Conservation (phyloP, 2,888 invertebrate genomes). For the Strigamia maritima region DNA sequence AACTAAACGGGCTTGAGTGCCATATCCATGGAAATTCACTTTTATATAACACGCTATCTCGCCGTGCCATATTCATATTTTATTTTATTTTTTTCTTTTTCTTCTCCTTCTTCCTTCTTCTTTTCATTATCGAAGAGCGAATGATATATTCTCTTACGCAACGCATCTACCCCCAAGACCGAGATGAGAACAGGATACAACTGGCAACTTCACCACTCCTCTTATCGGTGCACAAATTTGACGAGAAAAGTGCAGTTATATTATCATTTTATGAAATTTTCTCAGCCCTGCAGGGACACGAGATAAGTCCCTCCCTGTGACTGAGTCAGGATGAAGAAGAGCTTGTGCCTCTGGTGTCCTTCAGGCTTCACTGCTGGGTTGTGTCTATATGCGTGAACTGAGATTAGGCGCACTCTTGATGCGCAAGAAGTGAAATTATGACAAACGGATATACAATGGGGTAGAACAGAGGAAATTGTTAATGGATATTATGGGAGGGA, state of each 20-base stretch:
- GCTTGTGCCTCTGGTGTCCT: slow-evolving; percentile 12
- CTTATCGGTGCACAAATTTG: background rate
- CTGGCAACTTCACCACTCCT: background rate
- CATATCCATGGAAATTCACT: background rate
- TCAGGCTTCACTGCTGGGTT: background rate
- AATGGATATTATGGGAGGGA: slow-evolving; percentile 8
- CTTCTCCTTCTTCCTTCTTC: background rate
- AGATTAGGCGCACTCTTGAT: slow-evolving; percentile 16
- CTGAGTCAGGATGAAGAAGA: slow-evolving; percentile 25
- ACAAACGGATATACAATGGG: background rate
- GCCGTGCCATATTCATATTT: background rate
- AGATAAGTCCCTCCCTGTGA: slow-evolving; percentile 12
- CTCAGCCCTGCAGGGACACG: background rate
- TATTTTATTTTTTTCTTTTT: too few species aligned
- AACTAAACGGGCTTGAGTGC: slow-evolving; percentile 4
- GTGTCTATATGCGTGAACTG: background rate
- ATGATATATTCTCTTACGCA: background rate
- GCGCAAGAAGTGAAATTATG: slow-evolving; percentile 21
- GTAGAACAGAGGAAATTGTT: background rate
- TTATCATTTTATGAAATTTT: slow-evolving; percentile 14
- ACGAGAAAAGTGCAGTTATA: slow-evolving; percentile 27
- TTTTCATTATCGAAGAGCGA: slow-evolving; percentile 1
- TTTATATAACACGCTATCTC: background rate
- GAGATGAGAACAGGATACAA: slow-evolving; percentile 8
- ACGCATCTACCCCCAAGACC: background rate